Evolutionary conservation across 2,797 vertebrate genomes (phyloP).

Genomic region (Enteromius argenteus): DNA sequence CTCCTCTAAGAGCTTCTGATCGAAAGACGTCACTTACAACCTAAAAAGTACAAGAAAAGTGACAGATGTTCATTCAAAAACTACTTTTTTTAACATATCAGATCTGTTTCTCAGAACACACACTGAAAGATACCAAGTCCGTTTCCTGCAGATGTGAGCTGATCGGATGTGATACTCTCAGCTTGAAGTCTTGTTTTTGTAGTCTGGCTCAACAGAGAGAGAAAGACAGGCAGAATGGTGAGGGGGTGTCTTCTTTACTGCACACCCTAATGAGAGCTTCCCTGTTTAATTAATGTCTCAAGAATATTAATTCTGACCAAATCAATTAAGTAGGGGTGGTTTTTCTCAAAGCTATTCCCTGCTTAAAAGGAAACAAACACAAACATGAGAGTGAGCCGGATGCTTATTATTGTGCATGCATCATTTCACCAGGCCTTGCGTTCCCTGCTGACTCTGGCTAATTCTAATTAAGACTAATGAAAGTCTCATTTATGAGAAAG

Average conservation of each 20-base stretch:
- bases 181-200: constrained; percentile 31
- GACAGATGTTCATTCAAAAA: neutral
- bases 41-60: constrained; percentile 40
- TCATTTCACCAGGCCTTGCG: constrained; percentile 86
- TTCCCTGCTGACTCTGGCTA: constrained; percentile 91
- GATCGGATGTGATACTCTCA: constrained; percentile 29
- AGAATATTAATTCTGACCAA: constrained; percentile 92
- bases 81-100: neutral
- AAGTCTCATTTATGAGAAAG: constrained; percentile 91
- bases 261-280: constrained; percentile 76
- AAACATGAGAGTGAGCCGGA: constrained; percentile 75
- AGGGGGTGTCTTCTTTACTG: constrained; percentile 31
- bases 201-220: constrained; percentile 1
- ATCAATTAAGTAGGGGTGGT: constrained; percentile 81
- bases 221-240: neutral
- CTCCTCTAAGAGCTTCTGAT: constrained; percentile 56
- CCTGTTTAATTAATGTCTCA: constrained; percentile 91
- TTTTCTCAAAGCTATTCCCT: constrained; percentile 49
- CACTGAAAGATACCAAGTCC: neutral
- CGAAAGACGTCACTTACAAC: constrained; percentile 52
- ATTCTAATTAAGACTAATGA: constrained; percentile 97
- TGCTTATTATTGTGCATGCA: constrained; percentile 86
- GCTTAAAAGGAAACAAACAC: constrained; percentile 36
- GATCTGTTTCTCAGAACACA: constrained; percentile 18
- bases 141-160: constrained; percentile 6